Conservation (phyloP, 1,140 invertebrate genomes). For the Oedothorax gibbosus region DNA sequence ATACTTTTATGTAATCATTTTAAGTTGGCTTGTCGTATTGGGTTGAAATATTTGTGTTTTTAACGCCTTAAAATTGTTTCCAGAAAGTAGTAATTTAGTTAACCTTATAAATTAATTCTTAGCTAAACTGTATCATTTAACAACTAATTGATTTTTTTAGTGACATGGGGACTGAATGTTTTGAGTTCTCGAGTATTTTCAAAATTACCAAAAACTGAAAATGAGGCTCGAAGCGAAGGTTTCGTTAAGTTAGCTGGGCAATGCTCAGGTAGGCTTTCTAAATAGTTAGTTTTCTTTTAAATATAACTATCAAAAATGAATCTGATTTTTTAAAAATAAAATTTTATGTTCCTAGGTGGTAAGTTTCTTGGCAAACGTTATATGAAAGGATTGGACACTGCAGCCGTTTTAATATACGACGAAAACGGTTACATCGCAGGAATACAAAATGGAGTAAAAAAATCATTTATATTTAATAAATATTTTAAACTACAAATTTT, state of each 20-base stretch:
- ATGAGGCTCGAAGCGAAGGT: constrained; percentile 38
- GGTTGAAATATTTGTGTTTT: not conserved
- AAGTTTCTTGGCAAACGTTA: constrained; percentile 66
- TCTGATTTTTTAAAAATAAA: not conserved
- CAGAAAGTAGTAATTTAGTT: not conserved
- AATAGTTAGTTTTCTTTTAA: not conserved
- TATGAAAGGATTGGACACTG: constrained; percentile 64
- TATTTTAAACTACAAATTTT: too few relatives aligned
- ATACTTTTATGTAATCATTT: not conserved
- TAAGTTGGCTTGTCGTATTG: not conserved
- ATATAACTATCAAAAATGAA: not conserved
- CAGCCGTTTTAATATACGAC: constrained; percentile 66
- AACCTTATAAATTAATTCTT: not conserved
- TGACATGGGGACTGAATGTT: constrained; percentile 55
- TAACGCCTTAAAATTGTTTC: not conserved
- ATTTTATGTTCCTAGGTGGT: constrained; percentile 39
- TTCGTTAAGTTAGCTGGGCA: constrained; percentile 11
- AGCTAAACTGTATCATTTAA: not conserved
- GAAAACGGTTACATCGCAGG: constrained; percentile 67
- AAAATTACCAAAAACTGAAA: constrained; percentile 39
- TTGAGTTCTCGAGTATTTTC: constrained; percentile 41
- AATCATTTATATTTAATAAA: too few relatives aligned
- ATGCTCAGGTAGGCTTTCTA: constrained; percentile 13
- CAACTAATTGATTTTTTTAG: constrained; percentile 19
- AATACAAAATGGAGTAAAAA: constrained; percentile 66